Evolutionary conservation across 2,888 invertebrate genomes (phyloP).

Genomic region (Lysandra coridon): DNA sequence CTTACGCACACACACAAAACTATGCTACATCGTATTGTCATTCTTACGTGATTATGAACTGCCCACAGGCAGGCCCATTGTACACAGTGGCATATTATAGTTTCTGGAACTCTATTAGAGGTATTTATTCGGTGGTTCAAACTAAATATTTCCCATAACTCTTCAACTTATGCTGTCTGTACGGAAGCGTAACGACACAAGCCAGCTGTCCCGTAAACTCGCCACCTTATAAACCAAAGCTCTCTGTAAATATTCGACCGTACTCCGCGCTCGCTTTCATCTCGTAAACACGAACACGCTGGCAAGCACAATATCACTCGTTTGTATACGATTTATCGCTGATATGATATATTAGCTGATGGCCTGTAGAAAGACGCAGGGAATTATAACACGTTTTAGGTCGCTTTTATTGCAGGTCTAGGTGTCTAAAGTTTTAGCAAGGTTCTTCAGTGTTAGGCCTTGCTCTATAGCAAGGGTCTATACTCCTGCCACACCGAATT

Average conservation of each 20-base stretch:
- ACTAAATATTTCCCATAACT: background rate
- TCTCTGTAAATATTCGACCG: slow-evolving; percentile 38
- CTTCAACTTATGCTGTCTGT: background rate
- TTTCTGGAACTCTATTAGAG: no score
- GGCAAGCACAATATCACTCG: background rate
- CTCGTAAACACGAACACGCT: slow-evolving; percentile 14
- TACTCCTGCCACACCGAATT: no score
- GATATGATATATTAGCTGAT: background rate
- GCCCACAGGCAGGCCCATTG: no score
- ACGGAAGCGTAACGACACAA: slow-evolving; percentile 40
- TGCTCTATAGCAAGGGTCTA: no score
- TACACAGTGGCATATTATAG: no score
- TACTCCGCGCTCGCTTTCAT: background rate
- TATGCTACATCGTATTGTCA: no score
- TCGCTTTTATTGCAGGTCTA: no score
- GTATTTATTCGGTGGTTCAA: no score
- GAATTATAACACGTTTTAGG: background rate
- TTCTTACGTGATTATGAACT: no score
- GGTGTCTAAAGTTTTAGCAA: no score
- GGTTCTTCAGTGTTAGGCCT: no score
- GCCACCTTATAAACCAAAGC: slow-evolving; percentile 40
- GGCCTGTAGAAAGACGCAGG: background rate
- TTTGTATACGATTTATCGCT: background rate
- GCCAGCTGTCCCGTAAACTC: slow-evolving; percentile 39
- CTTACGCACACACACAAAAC: no score